Evolutionary conservation across 2,797 vertebrate genomes (phyloP).

Genomic region (Borostomias antarcticus): DNA sequence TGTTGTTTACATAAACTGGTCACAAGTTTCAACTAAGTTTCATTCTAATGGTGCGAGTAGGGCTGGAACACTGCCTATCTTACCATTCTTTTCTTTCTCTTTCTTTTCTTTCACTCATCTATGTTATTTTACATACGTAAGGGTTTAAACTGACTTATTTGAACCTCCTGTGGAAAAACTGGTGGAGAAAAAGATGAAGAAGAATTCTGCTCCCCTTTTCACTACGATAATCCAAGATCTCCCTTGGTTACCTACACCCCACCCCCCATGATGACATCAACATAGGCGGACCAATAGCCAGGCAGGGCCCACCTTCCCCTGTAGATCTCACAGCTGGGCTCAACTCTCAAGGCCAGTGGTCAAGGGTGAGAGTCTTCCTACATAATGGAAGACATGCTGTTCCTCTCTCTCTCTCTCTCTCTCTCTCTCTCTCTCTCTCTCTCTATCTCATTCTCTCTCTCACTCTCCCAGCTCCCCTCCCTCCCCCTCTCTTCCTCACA

Average conservation of each 20-base stretch:
- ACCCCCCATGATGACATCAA: conserved; percentile 31
- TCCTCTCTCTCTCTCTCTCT: no score
- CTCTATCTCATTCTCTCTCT: no score
- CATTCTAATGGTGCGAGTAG: conserved; percentile 63
- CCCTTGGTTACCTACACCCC: background rate
- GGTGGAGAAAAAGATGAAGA: background rate
- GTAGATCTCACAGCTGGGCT: conserved; percentile 23
- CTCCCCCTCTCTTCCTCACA: conserved; percentile 28
- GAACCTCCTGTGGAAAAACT: background rate
- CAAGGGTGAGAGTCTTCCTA: conserved; percentile 4
- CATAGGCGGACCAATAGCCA: conserved; percentile 39
- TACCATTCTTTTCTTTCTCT: background rate
- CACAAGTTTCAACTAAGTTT: conserved; percentile 55
- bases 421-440: background rate
- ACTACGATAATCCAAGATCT: background rate
- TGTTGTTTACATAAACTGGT: conserved; percentile 72
- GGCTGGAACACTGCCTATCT: conserved; percentile 55
- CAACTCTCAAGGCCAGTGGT: conserved; percentile 20
- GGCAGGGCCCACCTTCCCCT: conserved; percentile 26
- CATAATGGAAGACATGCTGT: background rate
- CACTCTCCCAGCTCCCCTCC: no score
- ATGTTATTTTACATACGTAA: background rate
- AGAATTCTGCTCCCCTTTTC: background rate
- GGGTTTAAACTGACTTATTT: background rate
- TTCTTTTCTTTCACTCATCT: background rate